Percentiles rank a stretch among this genome's conserved stretches.
These are phyloP conservation scores for Pseudopipra pipra DNA, from an alignment of 2,113 vertebrate species.

Conservation along the genomic window DNA sequence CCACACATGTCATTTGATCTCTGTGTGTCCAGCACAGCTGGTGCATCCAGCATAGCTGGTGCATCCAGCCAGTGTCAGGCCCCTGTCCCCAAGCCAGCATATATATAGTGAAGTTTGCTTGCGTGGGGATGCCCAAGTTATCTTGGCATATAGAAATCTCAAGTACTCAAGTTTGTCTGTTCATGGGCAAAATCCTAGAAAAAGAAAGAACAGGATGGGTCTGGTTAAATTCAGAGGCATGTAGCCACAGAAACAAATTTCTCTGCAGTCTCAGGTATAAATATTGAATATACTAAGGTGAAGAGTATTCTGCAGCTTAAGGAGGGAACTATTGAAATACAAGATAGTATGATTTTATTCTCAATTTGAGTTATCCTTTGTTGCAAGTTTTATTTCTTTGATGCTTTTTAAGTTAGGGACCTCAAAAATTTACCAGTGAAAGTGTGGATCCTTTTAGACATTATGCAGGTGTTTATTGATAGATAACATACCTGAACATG, in stretches of 20 bases:
- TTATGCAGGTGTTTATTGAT: neutral
- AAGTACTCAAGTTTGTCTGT: neutral
- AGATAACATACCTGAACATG: neutral
- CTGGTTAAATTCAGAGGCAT: neutral
- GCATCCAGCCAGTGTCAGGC: neutral
- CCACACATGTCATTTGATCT: neutral
- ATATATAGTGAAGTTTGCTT: neutral
- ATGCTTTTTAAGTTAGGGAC: neutral
- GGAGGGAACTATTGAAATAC: neutral
- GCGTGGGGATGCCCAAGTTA: too few relatives aligned
- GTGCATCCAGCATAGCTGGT: rapidly evolving
- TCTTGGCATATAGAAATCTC: neutral
- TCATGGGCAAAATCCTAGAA: neutral
- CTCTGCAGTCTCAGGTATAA: neutral
- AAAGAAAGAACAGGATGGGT: neutral
- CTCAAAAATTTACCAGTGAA: neutral
- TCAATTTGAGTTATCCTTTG: neutral
- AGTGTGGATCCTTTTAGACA: neutral
- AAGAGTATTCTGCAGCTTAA: neutral
- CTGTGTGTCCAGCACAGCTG: rapidly evolving
- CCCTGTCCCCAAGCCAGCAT: neutral
- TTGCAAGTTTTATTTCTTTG: neutral
- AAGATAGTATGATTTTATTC: neutral
- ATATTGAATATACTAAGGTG: neutral
- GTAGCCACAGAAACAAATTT: neutral